Evolutionary conservation across 2,113 vertebrate genomes (phyloP).

Genomic region (Xyliphius kryptos): DNA sequence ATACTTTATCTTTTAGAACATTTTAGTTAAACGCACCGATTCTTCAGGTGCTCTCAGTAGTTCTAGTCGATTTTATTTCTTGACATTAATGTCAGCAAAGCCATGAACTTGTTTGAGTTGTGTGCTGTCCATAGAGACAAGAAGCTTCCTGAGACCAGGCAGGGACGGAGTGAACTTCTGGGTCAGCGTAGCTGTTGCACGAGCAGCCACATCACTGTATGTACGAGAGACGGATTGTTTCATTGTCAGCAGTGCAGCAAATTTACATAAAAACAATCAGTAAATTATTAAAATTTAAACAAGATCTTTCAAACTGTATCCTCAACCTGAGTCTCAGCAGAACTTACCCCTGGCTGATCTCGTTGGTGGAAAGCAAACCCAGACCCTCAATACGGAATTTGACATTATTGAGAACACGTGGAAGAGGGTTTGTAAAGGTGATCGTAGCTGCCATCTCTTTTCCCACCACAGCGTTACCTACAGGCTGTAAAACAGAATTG

Average conservation of each 20-base stretch:
- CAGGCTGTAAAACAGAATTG: constrained; percentile 53
- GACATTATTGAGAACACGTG: constrained; percentile 62
- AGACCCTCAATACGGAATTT: constrained; percentile 76
- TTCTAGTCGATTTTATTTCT: constrained; percentile 32
- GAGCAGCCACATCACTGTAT: constrained; percentile 69
- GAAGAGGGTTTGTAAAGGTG: constrained; percentile 75
- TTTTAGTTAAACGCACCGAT: not conserved
- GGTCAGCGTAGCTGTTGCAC: constrained; percentile 60
- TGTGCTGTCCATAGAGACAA: constrained; percentile 73
- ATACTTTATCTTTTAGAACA: not conserved
- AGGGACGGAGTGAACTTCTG: constrained; percentile 69
- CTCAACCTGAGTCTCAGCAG: no score
- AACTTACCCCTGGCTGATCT: constrained; percentile 71
- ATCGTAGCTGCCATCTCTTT: constrained; percentile 70
- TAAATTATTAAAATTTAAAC: no score
- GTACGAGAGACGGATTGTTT: constrained; percentile 31
- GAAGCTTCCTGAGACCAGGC: constrained; percentile 70
- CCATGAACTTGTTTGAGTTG: constrained; percentile 81
- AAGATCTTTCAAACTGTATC: no score
- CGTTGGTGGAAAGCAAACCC: constrained; percentile 63
- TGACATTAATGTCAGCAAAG: constrained; percentile 61
- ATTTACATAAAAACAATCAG: not conserved
- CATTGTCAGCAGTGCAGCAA: not conserved
- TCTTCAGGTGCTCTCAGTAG: no score
- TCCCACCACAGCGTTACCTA: constrained; percentile 72